A percentile compares a stretch with the other conserved stretches of the same genome.
phyloP scores from a whole-genome alignment of 2,888 invertebrate genomes.

The Formica aserva region DNA sequence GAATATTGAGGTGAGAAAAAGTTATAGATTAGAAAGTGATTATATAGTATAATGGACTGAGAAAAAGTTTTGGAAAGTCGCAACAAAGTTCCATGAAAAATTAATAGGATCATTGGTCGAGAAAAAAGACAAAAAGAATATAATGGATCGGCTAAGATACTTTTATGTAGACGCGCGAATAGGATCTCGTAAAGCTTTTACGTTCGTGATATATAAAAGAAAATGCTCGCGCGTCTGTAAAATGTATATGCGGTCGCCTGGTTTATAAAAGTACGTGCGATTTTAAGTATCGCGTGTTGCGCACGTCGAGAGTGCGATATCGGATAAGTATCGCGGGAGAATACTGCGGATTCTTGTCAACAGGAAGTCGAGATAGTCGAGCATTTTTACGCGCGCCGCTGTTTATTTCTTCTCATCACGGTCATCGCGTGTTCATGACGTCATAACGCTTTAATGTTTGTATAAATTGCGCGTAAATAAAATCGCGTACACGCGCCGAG shows the following conservation, averaged over 20 bases:
- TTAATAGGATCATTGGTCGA: conserved; percentile 52
- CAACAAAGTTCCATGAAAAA: conserved; percentile 15
- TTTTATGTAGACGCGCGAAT: conserved; percentile 55
- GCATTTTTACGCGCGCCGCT: not conserved
- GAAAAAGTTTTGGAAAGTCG: conserved; percentile 14
- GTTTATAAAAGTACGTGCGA: conserved; percentile 26
- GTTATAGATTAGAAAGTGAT: conserved; percentile 22
- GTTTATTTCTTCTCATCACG: not conserved
- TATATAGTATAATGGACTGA: not conserved
- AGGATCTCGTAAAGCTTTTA: conserved; percentile 62
- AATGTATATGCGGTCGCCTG: not conserved
- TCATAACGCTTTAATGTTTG: not conserved
- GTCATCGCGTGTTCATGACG: not conserved
- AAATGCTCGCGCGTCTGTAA: conserved; percentile 49
- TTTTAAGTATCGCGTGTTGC: conserved; percentile 2
- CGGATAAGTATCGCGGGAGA: conserved; percentile 3
- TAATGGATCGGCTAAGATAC: conserved; percentile 17
- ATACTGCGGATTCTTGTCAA: not conserved
- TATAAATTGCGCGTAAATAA: conserved; percentile 16
- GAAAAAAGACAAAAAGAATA: conserved; percentile 42
- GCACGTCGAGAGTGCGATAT: not conserved
- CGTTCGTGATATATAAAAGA: conserved; percentile 54
- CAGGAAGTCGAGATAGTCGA: not conserved
- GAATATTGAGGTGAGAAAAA: not conserved
- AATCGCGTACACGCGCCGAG: not conserved